phyloP scores from a whole-genome alignment of 1,140 invertebrate species.

The Drosophila watanabei region DNA sequence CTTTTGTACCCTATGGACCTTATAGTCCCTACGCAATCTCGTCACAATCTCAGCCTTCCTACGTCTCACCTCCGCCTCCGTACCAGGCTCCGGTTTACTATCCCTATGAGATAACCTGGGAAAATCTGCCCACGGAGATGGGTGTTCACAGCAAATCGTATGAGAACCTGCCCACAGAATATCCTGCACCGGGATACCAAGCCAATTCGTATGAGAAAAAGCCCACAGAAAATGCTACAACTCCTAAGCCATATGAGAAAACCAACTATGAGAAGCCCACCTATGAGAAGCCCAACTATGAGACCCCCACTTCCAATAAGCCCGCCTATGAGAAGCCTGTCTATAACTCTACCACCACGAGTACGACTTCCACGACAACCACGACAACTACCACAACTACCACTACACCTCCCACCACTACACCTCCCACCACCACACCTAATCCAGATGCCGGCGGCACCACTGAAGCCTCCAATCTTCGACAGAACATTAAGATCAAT shows the following conservation, averaged over 20 bases:
- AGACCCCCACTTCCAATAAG: not conserved
- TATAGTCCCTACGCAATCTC: slow-evolving; percentile 9
- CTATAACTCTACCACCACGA: not conserved
- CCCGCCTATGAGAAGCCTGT: not conserved
- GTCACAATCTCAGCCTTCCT: slow-evolving; percentile 2
- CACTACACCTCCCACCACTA: no score
- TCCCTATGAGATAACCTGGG: slow-evolving; percentile 36
- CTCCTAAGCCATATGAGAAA: not conserved
- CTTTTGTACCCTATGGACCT: not conserved
- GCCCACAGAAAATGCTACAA: slow-evolving; percentile 15
- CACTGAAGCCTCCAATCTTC: not conserved
- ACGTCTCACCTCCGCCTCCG: slow-evolving; percentile 19
- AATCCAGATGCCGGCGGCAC: not conserved
- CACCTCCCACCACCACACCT: not conserved
- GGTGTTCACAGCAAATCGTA: not conserved
- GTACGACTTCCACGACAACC: not conserved
- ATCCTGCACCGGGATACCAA: not conserved
- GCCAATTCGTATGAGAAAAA: slow-evolving; percentile 2
- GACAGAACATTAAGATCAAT: slow-evolving; percentile 29
- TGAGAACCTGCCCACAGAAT: not conserved
- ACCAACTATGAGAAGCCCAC: not conserved
- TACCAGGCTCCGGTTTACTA: slow-evolving; percentile 26
- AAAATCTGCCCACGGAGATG: slow-evolving; percentile 31
- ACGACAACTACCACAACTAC: not conserved
- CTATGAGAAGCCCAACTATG: slow-evolving; percentile 2